phyloP scores from a whole-genome alignment of 2,797 vertebrate species.

The Aythya fuligula region DNA sequence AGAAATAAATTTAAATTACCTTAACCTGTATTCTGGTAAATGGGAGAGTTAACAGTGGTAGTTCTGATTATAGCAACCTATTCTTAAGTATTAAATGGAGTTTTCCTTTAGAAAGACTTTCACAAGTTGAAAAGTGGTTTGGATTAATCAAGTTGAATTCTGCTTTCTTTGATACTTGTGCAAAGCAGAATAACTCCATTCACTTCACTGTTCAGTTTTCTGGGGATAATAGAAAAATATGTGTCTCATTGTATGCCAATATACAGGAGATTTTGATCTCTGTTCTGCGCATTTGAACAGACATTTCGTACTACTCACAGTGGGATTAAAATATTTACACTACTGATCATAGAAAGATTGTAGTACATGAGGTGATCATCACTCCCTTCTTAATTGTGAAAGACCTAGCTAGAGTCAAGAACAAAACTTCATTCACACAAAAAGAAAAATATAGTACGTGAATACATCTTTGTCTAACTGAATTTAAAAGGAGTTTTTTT shows the following conservation, averaged over 20 bases:
- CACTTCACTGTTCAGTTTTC: not conserved
- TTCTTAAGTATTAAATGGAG: not conserved
- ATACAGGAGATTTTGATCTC: not conserved
- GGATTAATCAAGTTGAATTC: not conserved
- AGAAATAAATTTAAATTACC: not conserved
- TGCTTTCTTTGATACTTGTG: not conserved
- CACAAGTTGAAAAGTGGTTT: not conserved
- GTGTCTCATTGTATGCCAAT: not conserved
- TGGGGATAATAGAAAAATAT: not conserved
- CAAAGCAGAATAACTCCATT: not conserved
- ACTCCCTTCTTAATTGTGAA: not conserved
- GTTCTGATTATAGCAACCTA: not conserved
- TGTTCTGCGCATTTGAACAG: not conserved
- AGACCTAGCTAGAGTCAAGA: not conserved
- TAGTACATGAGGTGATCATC: not conserved
- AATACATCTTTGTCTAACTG: not conserved
- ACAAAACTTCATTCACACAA: rapidly evolving
- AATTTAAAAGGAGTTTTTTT: not conserved
- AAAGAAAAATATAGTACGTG: not conserved
- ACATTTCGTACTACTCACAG: not conserved
- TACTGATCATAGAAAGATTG: not conserved
- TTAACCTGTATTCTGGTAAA: not conserved
- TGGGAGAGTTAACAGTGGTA: not conserved
- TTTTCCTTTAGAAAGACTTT: not conserved
- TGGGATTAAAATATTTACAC: not conserved